A percentile compares a stretch with the other conserved stretches of the same genome.
These are phyloP conservation scores for Stenolophus ochropezus DNA, from an alignment of 2,888 invertebrate genomes.

Conservation along the genomic window DNA sequence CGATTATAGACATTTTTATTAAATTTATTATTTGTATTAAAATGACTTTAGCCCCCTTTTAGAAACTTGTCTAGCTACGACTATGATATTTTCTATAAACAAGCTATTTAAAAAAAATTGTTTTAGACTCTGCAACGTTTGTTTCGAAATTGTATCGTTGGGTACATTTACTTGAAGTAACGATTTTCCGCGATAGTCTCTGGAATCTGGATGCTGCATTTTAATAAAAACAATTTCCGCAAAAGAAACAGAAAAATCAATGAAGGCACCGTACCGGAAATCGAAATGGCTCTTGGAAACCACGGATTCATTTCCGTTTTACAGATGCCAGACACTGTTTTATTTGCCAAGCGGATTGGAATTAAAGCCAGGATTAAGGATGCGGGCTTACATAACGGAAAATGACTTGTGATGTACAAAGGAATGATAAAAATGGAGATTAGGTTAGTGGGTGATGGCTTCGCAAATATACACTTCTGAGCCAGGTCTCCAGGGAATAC, in stretches of 20 bases:
- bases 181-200: too few species aligned
- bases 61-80: too few species aligned
- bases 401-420: conserved; percentile 10
- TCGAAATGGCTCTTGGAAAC: conserved; percentile 33
- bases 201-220: neutral
- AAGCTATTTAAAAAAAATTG: too few species aligned
- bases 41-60: too few species aligned
- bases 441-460: neutral
- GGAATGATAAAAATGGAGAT: conserved; percentile 23
- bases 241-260: neutral
- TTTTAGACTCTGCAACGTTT: too few species aligned
- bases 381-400: too few species aligned
- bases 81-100: too few species aligned
- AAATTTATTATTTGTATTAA: too few species aligned
- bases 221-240: conserved; percentile 28
- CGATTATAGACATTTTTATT: too few species aligned
- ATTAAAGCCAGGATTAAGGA: conserved; percentile 7
- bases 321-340: conserved; percentile 30
- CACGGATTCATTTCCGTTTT: conserved; percentile 29
- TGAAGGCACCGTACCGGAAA: neutral
- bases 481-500: too few species aligned
- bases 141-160: too few species aligned
- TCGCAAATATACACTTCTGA: neutral
- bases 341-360: conserved; percentile 12
- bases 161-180: too few species aligned